These are phyloP conservation scores for Buceros bicornis DNA, from an alignment of 2,797 vertebrate genomes.

Conservation along the genomic window DNA sequence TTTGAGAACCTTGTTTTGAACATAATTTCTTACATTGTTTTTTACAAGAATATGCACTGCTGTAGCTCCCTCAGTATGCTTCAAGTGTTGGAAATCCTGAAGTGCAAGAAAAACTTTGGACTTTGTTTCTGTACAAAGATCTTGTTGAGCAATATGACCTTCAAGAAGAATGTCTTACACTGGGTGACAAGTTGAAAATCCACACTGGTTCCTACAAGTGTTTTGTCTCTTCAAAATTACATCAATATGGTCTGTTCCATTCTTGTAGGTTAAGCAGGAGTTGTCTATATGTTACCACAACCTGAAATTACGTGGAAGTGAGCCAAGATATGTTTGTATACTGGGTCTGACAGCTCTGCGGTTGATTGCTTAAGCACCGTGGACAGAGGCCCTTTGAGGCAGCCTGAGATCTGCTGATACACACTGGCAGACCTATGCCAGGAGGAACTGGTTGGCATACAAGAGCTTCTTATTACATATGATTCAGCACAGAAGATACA, in stretches of 20 bases:
- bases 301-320: accelerated
- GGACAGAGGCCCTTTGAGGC: conserved; percentile 36
- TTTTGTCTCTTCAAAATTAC: not conserved
- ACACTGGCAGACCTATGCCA: accelerated
- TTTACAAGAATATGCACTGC: not conserved
- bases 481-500: not conserved
- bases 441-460: not conserved
- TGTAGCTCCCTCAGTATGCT: not conserved
- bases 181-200: not conserved
- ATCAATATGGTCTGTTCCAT: accelerated
- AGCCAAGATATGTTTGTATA: accelerated
- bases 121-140: not conserved
- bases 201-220: not conserved
- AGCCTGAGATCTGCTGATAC: accelerated
- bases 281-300: accelerated
- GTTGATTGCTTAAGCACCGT: conserved; percentile 3
- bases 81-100: not conserved
- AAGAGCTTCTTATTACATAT: not conserved
- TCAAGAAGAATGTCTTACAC: not conserved
- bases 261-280: not conserved
- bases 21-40: not conserved
- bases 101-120: not conserved
- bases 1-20: not conserved
- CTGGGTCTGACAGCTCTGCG: not conserved
- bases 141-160: not conserved